Evolutionary conservation across 2,113 vertebrate genomes (phyloP).

Genomic region (Gopherus evgoodei): DNA sequence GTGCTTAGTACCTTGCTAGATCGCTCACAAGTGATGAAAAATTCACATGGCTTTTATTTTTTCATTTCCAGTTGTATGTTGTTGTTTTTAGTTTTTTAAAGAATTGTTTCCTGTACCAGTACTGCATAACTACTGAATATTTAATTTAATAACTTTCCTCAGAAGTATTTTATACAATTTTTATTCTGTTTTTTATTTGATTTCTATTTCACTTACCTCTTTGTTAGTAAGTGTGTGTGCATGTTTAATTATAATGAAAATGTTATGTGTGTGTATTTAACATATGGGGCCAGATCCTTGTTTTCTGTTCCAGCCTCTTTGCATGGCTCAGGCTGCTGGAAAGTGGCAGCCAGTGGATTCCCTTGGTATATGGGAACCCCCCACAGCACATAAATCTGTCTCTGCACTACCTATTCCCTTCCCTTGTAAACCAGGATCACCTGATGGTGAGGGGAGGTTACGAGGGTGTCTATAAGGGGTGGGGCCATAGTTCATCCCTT

Average conservation of each 20-base stretch:
- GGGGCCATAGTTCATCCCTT: not conserved
- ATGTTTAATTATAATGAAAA: not conserved
- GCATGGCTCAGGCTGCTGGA: not conserved
- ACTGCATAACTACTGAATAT: not conserved
- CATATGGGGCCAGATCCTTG: not conserved
- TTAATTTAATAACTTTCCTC: not conserved
- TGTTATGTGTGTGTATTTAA: not conserved
- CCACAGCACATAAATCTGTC: not conserved
- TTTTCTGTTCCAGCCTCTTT: not conserved
- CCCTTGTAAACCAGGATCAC: not conserved
- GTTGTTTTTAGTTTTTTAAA: not conserved
- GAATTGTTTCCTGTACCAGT: not conserved
- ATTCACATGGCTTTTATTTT: not conserved
- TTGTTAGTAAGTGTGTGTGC: not conserved
- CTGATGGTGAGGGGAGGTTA: not conserved
- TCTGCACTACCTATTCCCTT: not conserved
- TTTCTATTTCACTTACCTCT: not conserved
- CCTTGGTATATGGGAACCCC: not conserved
- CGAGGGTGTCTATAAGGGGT: not conserved
- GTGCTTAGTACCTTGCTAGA: not conserved
- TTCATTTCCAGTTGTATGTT: not conserved
- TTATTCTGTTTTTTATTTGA: not conserved
- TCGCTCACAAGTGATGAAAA: not conserved
- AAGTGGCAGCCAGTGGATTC: not conserved
- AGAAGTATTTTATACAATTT: not conserved